Base-by-base conservation (phyloP, 2,888 invertebrate genomes). In the Hipparchia sbordonii region DNA sequence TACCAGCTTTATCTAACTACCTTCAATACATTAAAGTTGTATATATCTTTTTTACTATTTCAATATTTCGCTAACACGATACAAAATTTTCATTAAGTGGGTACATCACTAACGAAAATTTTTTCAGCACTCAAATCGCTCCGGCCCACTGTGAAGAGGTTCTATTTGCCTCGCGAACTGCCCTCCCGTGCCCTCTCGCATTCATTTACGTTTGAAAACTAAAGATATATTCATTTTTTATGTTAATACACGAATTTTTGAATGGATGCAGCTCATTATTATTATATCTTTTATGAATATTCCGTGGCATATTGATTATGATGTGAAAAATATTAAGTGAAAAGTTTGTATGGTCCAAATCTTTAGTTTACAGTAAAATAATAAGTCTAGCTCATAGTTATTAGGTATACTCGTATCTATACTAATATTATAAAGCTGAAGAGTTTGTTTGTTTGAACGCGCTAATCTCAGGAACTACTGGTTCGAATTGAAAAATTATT, bases 141-240 rank as follows among this genome's bases (percentile, higher is more conserved):
- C 59, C 68, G 68, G 59, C 46, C 52, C 10, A 6, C 78, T 70
- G 79, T 81, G 77, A 78, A 81, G 79, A 79, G 80, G 70, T 71
- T 72, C 80, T 78, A 77, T 77, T 79, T 76, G 75, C 76, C 73
- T 75, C 72, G 63, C 76, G 10, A 60, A 73, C 74, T 57, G 2
- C 69, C 46, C 48, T 7, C 48, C 48, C 8, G 72, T 74, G 71
- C 74, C 72, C 76, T 73, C 77, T 76, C 76, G 72, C 69, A 74
- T 77, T 74, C 75, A 77, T 74, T 76, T 70, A 63, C 68, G 73
- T 62, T 70, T 72, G 68, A 72, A 72, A 69, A 68, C 62, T 68
- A 62, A 68, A 72, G 67, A 63, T 68, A 57, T 52, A 65, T 72
- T 69, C 68, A 72, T 65, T 72, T 72, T 68, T 72, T 63, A 65